Percentiles rank a stretch among this genome's conserved stretches.
Evolutionary conservation across 2,888 invertebrate genomes (phyloP).

Genomic region (Apodemia zela): DNA sequence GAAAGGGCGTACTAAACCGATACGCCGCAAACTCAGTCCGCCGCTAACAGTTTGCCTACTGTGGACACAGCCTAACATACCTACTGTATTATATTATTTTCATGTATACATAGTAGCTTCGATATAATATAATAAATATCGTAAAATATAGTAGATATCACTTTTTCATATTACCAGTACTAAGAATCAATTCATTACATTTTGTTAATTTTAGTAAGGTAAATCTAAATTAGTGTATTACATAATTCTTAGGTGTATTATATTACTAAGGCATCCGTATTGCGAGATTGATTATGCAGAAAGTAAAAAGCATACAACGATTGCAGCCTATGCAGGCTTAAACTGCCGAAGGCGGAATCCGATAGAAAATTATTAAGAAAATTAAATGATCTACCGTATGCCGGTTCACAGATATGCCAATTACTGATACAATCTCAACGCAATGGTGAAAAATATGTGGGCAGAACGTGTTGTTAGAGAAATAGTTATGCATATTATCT

Average conservation of each 20-base stretch:
- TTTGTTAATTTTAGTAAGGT: not conserved
- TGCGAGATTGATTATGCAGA: slow-evolving; percentile 67
- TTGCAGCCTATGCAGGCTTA: slow-evolving; percentile 51
- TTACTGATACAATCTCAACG: slow-evolving; percentile 70
- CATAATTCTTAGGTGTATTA: not conserved
- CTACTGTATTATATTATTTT: too few relatives aligned
- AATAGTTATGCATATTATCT: slow-evolving; percentile 58
- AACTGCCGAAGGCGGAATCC: slow-evolving; percentile 56
- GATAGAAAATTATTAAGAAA: slow-evolving; percentile 80
- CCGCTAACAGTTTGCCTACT: too few relatives aligned
- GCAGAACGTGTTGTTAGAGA: slow-evolving; percentile 52
- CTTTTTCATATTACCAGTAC: too few relatives aligned
- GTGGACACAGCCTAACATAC: too few relatives aligned
- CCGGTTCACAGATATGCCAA: slow-evolving; percentile 73
- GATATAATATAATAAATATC: too few relatives aligned
- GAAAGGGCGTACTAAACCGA: too few relatives aligned
- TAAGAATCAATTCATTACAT: too few relatives aligned
- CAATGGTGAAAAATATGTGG: slow-evolving; percentile 67
- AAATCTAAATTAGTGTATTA: not conserved
- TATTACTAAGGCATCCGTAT: slow-evolving; percentile 17
- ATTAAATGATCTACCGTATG: slow-evolving; percentile 76
- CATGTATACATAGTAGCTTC: too few relatives aligned
- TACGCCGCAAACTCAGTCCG: too few relatives aligned
- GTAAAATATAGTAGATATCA: too few relatives aligned
- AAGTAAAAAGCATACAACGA: slow-evolving; percentile 67